phyloP scores from a whole-genome alignment of 2,797 vertebrate species.

The Gymnothorax reevesii region DNA sequence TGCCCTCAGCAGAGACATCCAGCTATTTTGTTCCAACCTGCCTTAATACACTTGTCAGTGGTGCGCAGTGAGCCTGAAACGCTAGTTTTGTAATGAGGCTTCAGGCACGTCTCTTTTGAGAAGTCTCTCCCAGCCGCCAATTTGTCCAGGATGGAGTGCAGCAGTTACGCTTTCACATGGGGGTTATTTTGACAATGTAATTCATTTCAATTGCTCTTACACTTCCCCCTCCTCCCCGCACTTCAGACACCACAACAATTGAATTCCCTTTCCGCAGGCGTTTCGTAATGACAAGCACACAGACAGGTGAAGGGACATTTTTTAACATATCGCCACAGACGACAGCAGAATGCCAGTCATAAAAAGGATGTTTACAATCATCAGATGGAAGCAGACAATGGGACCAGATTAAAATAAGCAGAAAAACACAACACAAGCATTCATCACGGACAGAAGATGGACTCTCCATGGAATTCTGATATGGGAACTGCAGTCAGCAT shows the following conservation, averaged over 20 bases:
- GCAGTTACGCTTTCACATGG: constrained; percentile 3
- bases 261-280: constrained; percentile 12
- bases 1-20: constrained; percentile 4
- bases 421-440: not conserved
- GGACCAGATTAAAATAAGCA: not conserved
- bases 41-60: constrained; percentile 27
- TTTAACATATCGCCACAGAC: not conserved
- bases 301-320: constrained; percentile 13
- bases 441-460: not conserved
- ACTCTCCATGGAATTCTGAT: not conserved
- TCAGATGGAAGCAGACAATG: not conserved
- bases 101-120: constrained; percentile 15
- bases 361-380: not conserved
- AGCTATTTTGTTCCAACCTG: not conserved
- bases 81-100: constrained; percentile 13
- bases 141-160: constrained; percentile 14
- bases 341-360: not conserved
- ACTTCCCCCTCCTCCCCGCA: not conserved
- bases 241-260: constrained; percentile 27
- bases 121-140: constrained; percentile 23
- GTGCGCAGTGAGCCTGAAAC: not conserved
- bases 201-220: constrained; percentile 26
- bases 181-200: constrained; percentile 22
- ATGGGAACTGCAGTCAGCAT: not conserved
- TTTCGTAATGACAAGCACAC: constrained; percentile 6